A percentile compares a stretch with the other conserved stretches of the same genome.
Evolutionary conservation across 2,113 vertebrate species (phyloP).

Genomic region (Semnornis frantzii): DNA sequence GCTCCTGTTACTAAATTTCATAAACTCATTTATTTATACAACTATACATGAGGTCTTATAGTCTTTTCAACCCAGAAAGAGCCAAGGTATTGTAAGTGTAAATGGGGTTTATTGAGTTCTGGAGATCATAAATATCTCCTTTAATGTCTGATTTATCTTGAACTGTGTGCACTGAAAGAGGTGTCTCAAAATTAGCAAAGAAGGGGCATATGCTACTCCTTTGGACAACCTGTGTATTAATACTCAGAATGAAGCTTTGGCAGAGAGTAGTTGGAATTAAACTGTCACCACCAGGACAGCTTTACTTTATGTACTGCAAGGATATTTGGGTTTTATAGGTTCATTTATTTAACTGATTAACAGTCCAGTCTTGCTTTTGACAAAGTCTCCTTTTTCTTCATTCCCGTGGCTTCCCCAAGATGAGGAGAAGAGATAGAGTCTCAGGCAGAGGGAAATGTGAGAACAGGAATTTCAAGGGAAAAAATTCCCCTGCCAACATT

Average conservation of each 20-base stretch:
- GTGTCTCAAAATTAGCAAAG: background rate
- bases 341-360: slow-evolving; percentile 46
- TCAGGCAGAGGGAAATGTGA: background rate
- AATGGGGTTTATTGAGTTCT: slow-evolving; percentile 33
- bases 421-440: background rate
- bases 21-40: slow-evolving; percentile 44
- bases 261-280: slow-evolving; percentile 41
- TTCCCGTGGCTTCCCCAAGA: background rate
- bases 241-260: background rate
- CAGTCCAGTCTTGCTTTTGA: background rate
- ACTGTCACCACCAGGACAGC: slow-evolving; percentile 2
- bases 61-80: slow-evolving; percentile 39
- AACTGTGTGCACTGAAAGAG: background rate
- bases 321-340: slow-evolving; percentile 29
- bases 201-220: background rate
- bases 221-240: slow-evolving; percentile 49
- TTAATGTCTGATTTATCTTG: background rate
- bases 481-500: background rate
- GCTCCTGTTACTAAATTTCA: slow-evolving; percentile 60
- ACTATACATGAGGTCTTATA: background rate
- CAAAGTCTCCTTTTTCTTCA: background rate
- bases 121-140: background rate
- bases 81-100: background rate
- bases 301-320: slow-evolving; percentile 5
- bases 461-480: background rate